Conservation (phyloP, 1,140 invertebrate genomes). For the Idris sp. region DNA sequence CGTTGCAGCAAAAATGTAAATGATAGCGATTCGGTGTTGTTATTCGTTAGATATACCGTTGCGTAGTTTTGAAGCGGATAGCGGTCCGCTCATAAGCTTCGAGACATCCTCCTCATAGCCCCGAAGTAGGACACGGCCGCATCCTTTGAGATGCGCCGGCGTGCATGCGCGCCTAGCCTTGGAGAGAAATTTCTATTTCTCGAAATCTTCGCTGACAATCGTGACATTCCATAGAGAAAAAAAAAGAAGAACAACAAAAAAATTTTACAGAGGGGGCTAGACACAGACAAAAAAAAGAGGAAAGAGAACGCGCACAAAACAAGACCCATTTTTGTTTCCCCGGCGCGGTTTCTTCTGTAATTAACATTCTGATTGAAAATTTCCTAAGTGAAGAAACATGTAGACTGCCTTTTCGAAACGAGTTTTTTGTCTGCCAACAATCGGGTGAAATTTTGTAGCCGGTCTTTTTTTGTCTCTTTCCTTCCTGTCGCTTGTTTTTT, state of each 20-base stretch:
- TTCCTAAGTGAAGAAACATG: constrained; percentile 24
- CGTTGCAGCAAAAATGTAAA: constrained; percentile 52
- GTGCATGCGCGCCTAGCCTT: constrained; percentile 61
- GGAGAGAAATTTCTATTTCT: constrained; percentile 75
- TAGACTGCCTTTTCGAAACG: constrained; percentile 25
- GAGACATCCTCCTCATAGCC: constrained; percentile 68
- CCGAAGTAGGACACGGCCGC: constrained; percentile 73
- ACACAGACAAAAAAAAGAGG: too few species aligned
- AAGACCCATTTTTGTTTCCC: constrained; percentile 38
- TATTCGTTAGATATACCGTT: constrained; percentile 65
- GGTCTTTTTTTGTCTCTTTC: background rate
- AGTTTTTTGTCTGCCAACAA: constrained; percentile 18
- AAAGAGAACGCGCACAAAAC: constrained; percentile 14
- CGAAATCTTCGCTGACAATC: constrained; percentile 59
- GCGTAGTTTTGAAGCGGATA: constrained; percentile 67
- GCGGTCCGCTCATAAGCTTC: constrained; percentile 65
- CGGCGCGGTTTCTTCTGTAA: too few species aligned
- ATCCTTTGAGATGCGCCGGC: constrained; percentile 72
- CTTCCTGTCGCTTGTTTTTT: too few species aligned
- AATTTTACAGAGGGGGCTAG: background rate
- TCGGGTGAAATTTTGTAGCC: constrained; percentile 29
- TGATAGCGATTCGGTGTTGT: constrained; percentile 57
- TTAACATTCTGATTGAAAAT: constrained; percentile 47
- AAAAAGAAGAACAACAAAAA: constrained; percentile 28
- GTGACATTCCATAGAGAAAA: constrained; percentile 42